Evolutionary conservation across 2,888 invertebrate genomes (phyloP), one percentile per base, ranked within the genome.

Genomic region (Neoascia interrupta): DNA sequence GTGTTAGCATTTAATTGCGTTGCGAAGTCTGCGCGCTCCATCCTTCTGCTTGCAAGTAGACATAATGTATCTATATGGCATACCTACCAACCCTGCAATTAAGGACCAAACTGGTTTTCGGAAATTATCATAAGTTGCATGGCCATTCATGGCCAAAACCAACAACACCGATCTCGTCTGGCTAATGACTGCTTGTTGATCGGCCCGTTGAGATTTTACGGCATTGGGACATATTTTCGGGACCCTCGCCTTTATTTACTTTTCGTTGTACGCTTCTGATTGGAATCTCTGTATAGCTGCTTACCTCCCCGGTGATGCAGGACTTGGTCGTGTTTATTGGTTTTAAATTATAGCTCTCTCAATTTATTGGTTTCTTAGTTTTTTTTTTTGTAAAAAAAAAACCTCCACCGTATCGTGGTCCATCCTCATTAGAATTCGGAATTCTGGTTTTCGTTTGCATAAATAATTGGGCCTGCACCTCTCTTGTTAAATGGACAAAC

Each of bases 301-400:
- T 37, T 34, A n/a, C 13, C 21, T 5, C 10, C 16, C 37, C 19
- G 56, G 19, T 18, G 31, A 51, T 1, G 8, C 11, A 64, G 70
- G 56, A 64, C 19, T 76, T 31, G 63, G 13, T 54, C 66, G 76
- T 76, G 76, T 66, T 79, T 79, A 79, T 79, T 76, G 73, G 72
- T 66, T 79, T 66, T 73, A 79, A 79, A 79, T 79, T 73, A 79
- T 79, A 73, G 76, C 58, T 66, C 60, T 73, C 63, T 51, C 58
- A 68, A 41, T 66, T 73, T 66, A 60, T 60, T 64, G 47, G 66
- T 66, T 70, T 79, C 70, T 36, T 61, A 15, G 13, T 26, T n/a
- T 31, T 4, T 39, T 21, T 49, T n/a, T n/a, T n/a, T n/a, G n/a
- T n/a, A n/a, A n/a, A n/a, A n/a, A n/a, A n/a, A n/a, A n/a, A n/a